Evolutionary conservation across 2,888 invertebrate genomes (phyloP).

Genomic region (Papilio gigon): DNA sequence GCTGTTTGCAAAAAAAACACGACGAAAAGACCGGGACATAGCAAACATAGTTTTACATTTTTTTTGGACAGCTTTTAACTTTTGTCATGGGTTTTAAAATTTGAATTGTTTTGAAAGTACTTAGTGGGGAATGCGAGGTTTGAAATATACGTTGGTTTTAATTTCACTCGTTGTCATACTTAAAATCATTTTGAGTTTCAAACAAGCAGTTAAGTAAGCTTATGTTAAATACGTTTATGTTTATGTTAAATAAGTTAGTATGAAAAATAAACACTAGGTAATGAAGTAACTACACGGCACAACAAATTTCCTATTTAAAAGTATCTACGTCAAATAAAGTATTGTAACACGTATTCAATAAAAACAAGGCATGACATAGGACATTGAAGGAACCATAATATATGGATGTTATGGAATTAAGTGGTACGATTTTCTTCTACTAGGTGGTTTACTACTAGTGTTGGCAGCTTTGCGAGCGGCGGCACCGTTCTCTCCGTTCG

Average conservation of each 20-base stretch:
- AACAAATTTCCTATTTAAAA: no score
- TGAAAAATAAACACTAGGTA: no score
- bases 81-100: constrained; percentile 25
- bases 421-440: constrained; percentile 25
- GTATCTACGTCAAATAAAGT: no score
- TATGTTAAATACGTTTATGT: no score
- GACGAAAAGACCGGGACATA: constrained; percentile 20
- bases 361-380: no score
- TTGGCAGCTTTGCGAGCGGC: constrained; percentile 73
- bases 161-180: neutral
- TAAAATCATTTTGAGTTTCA: neutral
- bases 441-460: constrained; percentile 73
- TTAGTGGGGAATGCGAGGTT: neutral
- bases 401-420: no score
- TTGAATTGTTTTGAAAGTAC: constrained; percentile 19
- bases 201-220: no score
- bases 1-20: constrained; percentile 23
- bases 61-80: constrained; percentile 25
- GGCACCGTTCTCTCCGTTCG: constrained; percentile 77
- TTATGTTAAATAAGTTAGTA: no score
- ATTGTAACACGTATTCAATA: no score
- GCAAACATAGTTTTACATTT: constrained; percentile 36
- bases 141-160: neutral
- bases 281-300: no score
- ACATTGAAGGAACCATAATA: no score